Evolutionary conservation across 2,113 vertebrate species (phyloP).

Genomic region (Seriola rivoliana): DNA sequence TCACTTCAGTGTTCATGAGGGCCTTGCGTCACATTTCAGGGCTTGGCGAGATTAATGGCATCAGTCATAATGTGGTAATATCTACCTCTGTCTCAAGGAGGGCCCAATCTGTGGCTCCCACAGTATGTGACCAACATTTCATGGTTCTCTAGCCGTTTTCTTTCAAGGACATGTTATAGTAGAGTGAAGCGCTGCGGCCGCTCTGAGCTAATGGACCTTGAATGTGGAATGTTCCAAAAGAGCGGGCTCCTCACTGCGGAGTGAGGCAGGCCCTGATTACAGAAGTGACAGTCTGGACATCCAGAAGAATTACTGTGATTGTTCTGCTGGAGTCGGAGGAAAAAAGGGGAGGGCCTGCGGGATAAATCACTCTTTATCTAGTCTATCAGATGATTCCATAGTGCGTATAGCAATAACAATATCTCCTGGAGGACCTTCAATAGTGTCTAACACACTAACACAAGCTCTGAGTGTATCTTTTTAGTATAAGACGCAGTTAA

Average conservation of each 20-base stretch:
- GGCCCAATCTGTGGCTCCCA: neutral
- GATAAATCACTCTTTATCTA: constrained; percentile 65
- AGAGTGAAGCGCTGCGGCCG: constrained; percentile 35
- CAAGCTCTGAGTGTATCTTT: constrained; percentile 1
- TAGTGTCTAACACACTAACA: constrained; percentile 21
- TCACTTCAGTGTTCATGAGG: constrained; percentile 59
- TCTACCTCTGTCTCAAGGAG: constrained; percentile 42
- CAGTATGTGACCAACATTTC: constrained; percentile 23
- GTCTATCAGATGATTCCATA: constrained; percentile 58
- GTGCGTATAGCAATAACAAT: constrained; percentile 49
- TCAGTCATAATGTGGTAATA: constrained; percentile 34
- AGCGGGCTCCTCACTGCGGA: constrained; percentile 67
- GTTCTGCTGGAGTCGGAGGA: constrained; percentile 67
- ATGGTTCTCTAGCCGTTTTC: constrained; percentile 49
- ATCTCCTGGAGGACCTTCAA: constrained; percentile 69
- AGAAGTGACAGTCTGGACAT: constrained; percentile 75
- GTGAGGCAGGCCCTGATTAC: constrained; percentile 78
- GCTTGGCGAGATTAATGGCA: constrained; percentile 54
- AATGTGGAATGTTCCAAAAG: constrained; percentile 77
- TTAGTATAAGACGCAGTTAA: constrained; percentile 25
- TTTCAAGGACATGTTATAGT: constrained; percentile 72
- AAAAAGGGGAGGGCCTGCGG: constrained; percentile 29
- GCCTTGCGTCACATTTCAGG: constrained; percentile 33
- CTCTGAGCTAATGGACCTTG: constrained; percentile 79
- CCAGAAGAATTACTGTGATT: constrained; percentile 68